Conservation (phyloP, 2,888 invertebrate genomes). For the Loripinus fragilis region DNA sequence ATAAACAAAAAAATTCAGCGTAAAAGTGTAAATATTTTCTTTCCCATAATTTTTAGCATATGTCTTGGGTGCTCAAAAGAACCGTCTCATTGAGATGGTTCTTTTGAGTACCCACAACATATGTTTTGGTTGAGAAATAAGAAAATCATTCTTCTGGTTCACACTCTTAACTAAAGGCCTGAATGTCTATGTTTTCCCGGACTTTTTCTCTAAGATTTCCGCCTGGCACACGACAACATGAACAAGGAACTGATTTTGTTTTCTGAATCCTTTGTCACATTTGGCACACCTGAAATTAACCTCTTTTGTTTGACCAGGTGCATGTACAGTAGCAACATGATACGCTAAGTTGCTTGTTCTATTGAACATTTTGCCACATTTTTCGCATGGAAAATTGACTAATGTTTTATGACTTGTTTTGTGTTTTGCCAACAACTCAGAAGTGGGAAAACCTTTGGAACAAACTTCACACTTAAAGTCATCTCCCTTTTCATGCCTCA, state of each 20-base stretch:
- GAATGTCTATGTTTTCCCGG: too few relatives aligned
- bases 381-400: neutral
- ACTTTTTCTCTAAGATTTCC: neutral
- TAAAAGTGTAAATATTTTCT: too few relatives aligned
- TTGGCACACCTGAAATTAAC: neutral
- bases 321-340: neutral
- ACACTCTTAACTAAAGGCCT: too few relatives aligned
- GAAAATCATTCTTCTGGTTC: too few relatives aligned
- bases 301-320: neutral
- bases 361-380: neutral
- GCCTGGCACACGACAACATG: neutral
- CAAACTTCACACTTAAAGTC: slow-evolving; percentile 4
- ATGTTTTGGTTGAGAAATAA: too few relatives aligned
- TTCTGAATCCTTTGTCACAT: neutral
- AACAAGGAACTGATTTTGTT: neutral
- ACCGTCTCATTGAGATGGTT: too few relatives aligned
- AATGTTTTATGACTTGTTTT: neutral
- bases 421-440: neutral
- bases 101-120: too few relatives aligned
- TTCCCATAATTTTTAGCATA: too few relatives aligned
- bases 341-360: neutral
- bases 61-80: too few relatives aligned
- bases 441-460: neutral
- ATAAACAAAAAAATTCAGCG: too few relatives aligned
- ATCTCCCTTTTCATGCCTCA: neutral